phyloP scores from a whole-genome alignment of 1,140 invertebrate species.

The Ceratina calcarata region DNA sequence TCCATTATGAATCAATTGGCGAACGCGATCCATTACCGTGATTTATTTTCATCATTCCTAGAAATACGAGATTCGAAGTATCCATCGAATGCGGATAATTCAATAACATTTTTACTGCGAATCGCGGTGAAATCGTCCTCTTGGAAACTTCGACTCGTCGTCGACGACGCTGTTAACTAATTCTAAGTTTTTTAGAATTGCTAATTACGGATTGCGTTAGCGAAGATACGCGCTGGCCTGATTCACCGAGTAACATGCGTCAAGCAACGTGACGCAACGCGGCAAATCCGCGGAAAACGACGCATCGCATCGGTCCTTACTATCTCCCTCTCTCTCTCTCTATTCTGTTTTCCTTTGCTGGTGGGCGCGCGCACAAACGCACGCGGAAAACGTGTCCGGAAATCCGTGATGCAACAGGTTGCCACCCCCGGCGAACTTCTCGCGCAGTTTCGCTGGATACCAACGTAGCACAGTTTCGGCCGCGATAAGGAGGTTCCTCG shows the following conservation, averaged over 20 bases:
- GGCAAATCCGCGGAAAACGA: conserved; percentile 1
- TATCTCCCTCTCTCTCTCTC: neutral
- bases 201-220: neutral
- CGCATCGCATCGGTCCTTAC: neutral
- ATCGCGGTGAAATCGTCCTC: no score
- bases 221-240: neutral
- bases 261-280: neutral
- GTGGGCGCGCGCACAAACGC: conserved; percentile 20
- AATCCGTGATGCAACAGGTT: conserved; percentile 77
- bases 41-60: no score
- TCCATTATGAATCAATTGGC: neutral
- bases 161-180: no score
- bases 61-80: neutral
- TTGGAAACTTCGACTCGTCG: no score
- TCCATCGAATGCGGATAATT: no score
- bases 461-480: conserved; percentile 26
- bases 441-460: conserved; percentile 56
- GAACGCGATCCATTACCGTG: no score
- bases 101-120: no score
- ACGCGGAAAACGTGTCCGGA: conserved; percentile 69
- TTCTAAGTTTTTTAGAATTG: no score
- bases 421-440: conserved; percentile 63
- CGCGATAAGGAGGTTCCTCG: conserved; percentile 15
- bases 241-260: conserved; percentile 12
- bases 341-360: neutral